phyloP scores from a whole-genome alignment of 2,888 invertebrate genomes.

The Yponomeuta plumbellus region DNA sequence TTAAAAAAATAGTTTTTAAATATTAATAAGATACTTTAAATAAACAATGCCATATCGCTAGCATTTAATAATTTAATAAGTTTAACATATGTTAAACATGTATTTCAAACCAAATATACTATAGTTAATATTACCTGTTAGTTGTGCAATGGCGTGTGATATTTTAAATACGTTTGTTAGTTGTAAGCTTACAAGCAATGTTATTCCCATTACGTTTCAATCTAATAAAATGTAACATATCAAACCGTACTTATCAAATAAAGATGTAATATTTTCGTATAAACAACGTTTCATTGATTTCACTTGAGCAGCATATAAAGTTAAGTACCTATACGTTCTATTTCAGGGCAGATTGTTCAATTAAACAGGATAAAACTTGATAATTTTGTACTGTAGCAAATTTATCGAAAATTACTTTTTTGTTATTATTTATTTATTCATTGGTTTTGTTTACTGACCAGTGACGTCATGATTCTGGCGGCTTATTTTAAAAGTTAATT shows the following conservation, averaged over 20 bases:
- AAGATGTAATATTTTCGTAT: slow-evolving; percentile 12
- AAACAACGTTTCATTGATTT: neutral
- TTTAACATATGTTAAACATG: neutral
- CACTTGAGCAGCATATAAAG: too few species aligned
- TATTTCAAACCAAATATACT: neutral
- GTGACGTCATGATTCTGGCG: too few species aligned
- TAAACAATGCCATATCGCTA: neutral
- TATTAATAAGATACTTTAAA: neutral
- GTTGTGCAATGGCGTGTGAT: neutral
- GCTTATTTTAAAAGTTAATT: too few species aligned
- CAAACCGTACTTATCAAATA: slow-evolving; percentile 10
- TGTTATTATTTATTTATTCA: too few species aligned
- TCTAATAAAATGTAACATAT: slow-evolving; percentile 4
- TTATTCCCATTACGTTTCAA: neutral
- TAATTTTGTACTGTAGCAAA: too few species aligned
- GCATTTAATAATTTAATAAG: too few species aligned
- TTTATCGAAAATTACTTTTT: too few species aligned
- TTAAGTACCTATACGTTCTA: too few species aligned
- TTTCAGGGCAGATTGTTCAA: too few species aligned
- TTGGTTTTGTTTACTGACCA: too few species aligned
- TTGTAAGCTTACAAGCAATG: neutral
- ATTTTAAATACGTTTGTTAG: slow-evolving; percentile 1
- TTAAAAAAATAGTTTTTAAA: neutral
- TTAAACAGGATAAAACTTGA: too few species aligned
- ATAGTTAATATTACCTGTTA: neutral